These are phyloP conservation scores for Drosophila virilis DNA, from an alignment of 1,140 invertebrate genomes.

Conservation along the genomic window DNA sequence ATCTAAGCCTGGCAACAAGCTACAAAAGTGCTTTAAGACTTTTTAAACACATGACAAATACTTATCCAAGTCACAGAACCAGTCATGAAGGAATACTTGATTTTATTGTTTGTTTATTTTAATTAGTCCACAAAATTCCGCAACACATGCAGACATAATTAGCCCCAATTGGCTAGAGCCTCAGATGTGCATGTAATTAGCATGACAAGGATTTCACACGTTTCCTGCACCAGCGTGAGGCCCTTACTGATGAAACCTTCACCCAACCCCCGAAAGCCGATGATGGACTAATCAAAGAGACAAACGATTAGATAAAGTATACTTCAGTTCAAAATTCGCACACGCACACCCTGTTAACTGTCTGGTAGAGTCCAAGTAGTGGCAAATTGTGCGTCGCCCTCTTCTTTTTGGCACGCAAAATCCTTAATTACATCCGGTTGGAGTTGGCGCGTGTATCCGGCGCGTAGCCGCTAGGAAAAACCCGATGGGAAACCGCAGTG, in stretches of 20 bases:
- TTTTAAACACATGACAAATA: no score
- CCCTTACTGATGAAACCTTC: neutral
- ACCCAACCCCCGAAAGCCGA: constrained; percentile 11
- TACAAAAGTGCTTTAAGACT: no score
- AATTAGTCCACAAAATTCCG: neutral
- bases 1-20: no score
- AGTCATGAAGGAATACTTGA: neutral
- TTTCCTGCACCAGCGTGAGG: neutral
- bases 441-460: constrained; percentile 74
- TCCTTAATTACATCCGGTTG: constrained; percentile 78
- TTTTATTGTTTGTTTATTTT: neutral
- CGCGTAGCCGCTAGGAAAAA: constrained; percentile 32
- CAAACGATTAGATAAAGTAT: constrained; percentile 35
- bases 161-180: constrained; percentile 24
- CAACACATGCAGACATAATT: constrained; percentile 16
- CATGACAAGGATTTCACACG: constrained; percentile 48
- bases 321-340: constrained; percentile 1
- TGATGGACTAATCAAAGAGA: constrained; percentile 58
- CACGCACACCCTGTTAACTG: constrained; percentile 15
- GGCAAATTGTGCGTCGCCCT: constrained; percentile 59
- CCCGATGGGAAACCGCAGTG: constrained; percentile 61
- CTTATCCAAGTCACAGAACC: no score
- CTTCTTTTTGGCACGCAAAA: constrained; percentile 71
- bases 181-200: constrained; percentile 54
- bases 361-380: constrained; percentile 27